A percentile compares a stretch with the other conserved stretches of the same genome.
Conservation (phyloP, 1,140 invertebrate species). For the Solenopsis fugax region DNA sequence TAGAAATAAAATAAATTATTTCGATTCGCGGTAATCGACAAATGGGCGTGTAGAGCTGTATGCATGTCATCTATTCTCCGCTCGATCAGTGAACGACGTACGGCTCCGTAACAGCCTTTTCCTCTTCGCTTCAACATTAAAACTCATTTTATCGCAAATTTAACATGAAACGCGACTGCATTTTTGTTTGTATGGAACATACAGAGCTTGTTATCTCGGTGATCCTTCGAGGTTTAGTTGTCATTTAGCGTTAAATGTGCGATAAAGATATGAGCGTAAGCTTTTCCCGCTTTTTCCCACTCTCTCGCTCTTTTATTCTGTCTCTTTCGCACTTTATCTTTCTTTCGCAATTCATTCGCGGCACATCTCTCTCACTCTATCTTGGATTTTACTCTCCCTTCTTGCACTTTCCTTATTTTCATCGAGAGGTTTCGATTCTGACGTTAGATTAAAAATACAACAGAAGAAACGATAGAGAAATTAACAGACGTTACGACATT, state of each 20-base stretch:
- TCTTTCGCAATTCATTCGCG: conserved; percentile 10
- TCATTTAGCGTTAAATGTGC: conserved; percentile 35
- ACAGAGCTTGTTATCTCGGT: neutral
- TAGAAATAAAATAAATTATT: conserved; percentile 11
- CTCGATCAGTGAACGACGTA: conserved; percentile 32
- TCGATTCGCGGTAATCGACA: conserved; percentile 13
- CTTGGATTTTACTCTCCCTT: neutral
- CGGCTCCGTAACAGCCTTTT: conserved; percentile 48
- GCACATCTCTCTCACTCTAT: conserved; percentile 15
- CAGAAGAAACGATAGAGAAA: conserved; percentile 77
- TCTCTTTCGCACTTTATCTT: conserved; percentile 37
- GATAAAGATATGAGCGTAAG: conserved; percentile 8
- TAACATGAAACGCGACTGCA: conserved; percentile 26
- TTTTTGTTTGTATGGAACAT: conserved; percentile 4
- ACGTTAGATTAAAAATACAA: conserved; percentile 48
- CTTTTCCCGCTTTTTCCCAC: neutral
- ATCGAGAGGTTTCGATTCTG: conserved; percentile 63
- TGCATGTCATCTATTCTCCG: neutral
- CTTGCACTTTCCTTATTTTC: conserved; percentile 13
- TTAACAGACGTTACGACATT: conserved; percentile 78
- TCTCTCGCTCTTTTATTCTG: conserved; percentile 16
- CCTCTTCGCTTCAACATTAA: neutral
- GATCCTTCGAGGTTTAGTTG: neutral
- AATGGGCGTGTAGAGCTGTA: conserved; percentile 13
- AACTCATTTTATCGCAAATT: conserved; percentile 31